Conservation (phyloP, 1,140 invertebrate species). For the Pteromalus puparum region DNA sequence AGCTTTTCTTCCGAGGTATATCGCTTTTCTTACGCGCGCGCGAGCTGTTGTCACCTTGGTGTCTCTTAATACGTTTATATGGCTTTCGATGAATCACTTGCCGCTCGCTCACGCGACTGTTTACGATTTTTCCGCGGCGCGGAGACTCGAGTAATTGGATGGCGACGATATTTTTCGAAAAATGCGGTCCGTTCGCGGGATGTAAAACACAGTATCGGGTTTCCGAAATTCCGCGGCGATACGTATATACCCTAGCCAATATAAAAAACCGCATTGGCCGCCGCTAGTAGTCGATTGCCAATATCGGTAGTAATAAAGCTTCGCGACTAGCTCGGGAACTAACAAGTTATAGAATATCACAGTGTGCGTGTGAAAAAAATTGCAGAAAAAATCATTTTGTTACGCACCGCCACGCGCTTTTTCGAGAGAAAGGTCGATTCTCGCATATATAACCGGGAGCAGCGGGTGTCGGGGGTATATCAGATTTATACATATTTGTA, state of each 20-base stretch:
- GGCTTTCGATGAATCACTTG: not conserved
- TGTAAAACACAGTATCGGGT: not conserved
- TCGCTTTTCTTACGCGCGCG: slow-evolving; percentile 52
- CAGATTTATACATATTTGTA: not conserved
- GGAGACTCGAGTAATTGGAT: not conserved
- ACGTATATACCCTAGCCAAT: not conserved
- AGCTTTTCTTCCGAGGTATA: not conserved
- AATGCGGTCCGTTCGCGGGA: too few relatives aligned
- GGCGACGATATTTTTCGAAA: not conserved
- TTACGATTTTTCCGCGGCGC: not conserved
- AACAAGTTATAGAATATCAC: not conserved
- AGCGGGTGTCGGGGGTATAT: not conserved
- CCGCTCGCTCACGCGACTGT: not conserved
- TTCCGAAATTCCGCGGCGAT: not conserved
- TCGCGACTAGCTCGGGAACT: not conserved
- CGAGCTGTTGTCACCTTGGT: not conserved
- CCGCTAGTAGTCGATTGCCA: not conserved
- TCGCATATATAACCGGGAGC: too few relatives aligned
- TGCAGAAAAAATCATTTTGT: not conserved
- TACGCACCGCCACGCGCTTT: not conserved
- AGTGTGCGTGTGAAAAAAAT: not conserved
- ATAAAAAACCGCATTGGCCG: not conserved
- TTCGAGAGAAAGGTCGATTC: not conserved
- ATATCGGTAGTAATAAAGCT: not conserved
- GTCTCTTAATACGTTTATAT: slow-evolving; percentile 6